These are phyloP conservation scores for Eremobia ochroleuca DNA, from an alignment of 2,888 invertebrate genomes.

Conservation along the genomic window DNA sequence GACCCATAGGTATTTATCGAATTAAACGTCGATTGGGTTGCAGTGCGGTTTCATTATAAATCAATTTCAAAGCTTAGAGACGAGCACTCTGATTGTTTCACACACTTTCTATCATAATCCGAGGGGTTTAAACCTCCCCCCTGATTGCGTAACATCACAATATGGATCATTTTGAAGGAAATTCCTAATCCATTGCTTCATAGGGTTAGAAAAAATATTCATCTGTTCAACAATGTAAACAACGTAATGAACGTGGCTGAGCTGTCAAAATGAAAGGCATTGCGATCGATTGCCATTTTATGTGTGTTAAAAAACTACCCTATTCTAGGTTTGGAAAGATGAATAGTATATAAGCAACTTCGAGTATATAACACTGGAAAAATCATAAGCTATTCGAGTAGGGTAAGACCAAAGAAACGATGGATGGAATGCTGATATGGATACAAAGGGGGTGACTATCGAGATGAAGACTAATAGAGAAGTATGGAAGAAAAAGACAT, in stretches of 20 bases:
- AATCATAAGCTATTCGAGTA: background rate
- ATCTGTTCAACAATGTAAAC: background rate
- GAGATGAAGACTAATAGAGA: too few relatives aligned
- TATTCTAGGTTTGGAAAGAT: conserved; percentile 2
- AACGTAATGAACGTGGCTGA: background rate
- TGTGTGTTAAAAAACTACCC: background rate
- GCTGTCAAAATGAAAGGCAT: background rate
- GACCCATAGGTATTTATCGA: conserved; percentile 8
- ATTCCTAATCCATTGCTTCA: background rate
- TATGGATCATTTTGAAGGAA: background rate
- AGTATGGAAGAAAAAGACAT: too few relatives aligned
- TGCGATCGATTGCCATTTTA: background rate
- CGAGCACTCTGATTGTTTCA: background rate
- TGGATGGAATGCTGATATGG: too few relatives aligned
- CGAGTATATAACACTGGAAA: background rate
- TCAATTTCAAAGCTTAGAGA: conserved; percentile 7
- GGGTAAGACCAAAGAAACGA: too few relatives aligned
- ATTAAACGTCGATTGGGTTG: conserved; percentile 9
- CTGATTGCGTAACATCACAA: too few relatives aligned
- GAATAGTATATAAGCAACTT: background rate
- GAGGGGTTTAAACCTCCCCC: too few relatives aligned
- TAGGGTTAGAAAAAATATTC: background rate
- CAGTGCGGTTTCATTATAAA: conserved; percentile 21
- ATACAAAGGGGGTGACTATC: too few relatives aligned
- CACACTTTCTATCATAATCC: background rate